Conservation (phyloP, 2,113 vertebrate species). For the Oreochromis spilurus region DNA sequence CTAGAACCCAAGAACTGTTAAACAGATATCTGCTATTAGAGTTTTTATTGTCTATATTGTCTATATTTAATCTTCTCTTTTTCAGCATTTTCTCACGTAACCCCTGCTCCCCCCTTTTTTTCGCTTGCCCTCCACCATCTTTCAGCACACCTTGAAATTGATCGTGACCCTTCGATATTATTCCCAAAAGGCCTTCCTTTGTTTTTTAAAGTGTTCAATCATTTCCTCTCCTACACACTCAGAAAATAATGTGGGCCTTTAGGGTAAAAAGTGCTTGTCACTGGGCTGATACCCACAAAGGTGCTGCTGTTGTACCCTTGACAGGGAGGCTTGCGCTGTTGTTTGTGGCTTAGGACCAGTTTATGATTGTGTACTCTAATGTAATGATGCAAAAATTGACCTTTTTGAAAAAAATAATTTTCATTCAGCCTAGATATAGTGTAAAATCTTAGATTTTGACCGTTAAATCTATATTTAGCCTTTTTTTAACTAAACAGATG, state of each 20-base stretch:
- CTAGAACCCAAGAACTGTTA: neutral
- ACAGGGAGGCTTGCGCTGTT: neutral
- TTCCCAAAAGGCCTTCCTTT: neutral
- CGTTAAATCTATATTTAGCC: fast-evolving
- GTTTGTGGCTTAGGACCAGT: fast-evolving
- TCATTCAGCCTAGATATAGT: neutral
- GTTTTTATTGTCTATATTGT: neutral
- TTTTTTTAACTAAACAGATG: neutral
- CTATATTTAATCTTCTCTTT: neutral
- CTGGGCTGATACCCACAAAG: neutral
- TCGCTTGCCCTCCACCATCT: neutral
- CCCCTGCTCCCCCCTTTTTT: fast-evolving
- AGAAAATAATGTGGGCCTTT: neutral
- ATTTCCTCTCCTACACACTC: neutral
- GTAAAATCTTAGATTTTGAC: neutral
- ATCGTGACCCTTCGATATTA: neutral
- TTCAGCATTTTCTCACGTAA: neutral
- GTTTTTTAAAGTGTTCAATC: neutral
- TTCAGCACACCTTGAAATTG: neutral
- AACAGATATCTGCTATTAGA: neutral
- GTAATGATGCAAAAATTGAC: neutral
- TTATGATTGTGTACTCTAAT: neutral
- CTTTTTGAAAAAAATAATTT: fast-evolving
- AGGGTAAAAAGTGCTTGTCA: neutral
- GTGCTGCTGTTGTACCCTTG: neutral